Base-by-base conservation (phyloP, 2,113 vertebrate species). In the Syrrhaptes paradoxus region DNA sequence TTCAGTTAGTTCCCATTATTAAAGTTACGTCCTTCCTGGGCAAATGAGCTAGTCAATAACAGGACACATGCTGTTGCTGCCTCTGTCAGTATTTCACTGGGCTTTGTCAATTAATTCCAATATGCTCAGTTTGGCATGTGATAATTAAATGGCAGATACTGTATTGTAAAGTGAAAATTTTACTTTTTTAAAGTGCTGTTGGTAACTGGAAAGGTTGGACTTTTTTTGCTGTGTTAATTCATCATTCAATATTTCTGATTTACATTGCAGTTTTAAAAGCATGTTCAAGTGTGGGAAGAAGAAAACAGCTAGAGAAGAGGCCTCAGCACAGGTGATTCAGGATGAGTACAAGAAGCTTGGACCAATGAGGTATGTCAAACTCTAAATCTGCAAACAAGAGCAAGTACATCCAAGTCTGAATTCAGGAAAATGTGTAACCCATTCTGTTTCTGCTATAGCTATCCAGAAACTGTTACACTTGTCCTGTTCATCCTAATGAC, bases 401-500 rank as follows among this genome's bases (percentile, higher is more conserved):
- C 5, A 28, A 90, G 70, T 83, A 90, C 82, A 93, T 79, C 16
- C 32, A 83, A 54, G 18, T 80, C 29, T 59, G 26, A 89, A 84
- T 86, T 67, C 58, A 38, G 86, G 46, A 88, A 96, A 93, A 75
- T 57, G 25, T 73, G 93, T 93, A 87, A 79, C 13, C 36, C 6
- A 13, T 65, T 95, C 43, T 81, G 55, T 86, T 97, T 95, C 96
- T 96, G 61, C 62, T 92, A 7, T 90, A 99, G 99, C 85, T 98
- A 96, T 87, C 99, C 99, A 97, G 99, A 99, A 98, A 97, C 97
- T 34, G 92, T 99, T 79, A 99, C 99, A 14, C 89, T 98, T 81
- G 49, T 98, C 17, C 95, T 99, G 22, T 99, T 99, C 95, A 19
- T 98, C 73, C 6, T 98, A 26, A 99, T 99, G 99, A 98, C 98